Evolutionary conservation across 2,113 vertebrate genomes (phyloP).

Genomic region (Oncorhynchus kisutch): DNA sequence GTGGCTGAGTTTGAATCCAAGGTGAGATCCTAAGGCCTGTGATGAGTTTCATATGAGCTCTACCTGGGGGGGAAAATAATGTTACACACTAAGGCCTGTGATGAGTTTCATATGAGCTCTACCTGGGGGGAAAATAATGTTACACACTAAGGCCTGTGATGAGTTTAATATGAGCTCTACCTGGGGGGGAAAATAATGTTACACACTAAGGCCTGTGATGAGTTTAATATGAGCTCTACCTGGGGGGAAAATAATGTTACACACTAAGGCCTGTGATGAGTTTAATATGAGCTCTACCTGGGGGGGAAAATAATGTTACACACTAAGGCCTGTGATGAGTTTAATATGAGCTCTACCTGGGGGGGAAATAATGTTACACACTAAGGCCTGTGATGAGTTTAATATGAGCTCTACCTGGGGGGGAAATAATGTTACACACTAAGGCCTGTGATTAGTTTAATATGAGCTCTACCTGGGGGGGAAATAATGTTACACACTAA

Average conservation of each 20-base stretch:
- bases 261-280: neutral
- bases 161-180: neutral
- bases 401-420: neutral
- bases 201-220: neutral
- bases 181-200: no score
- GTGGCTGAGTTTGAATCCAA: conserved; percentile 97
- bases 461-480: neutral
- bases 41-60: neutral
- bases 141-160: neutral
- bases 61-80: no score
- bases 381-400: neutral
- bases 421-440: no score
- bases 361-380: no score
- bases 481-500: no score
- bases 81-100: neutral
- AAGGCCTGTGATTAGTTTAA: neutral
- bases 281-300: neutral
- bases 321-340: neutral
- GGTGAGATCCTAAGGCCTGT: conserved; percentile 61
- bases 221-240: neutral
- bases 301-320: no score
- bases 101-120: neutral
- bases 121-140: no score
- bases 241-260: no score
- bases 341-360: neutral